These are phyloP conservation scores for Myathropa florea DNA, from an alignment of 2,888 invertebrate species.

Conservation along the genomic window DNA sequence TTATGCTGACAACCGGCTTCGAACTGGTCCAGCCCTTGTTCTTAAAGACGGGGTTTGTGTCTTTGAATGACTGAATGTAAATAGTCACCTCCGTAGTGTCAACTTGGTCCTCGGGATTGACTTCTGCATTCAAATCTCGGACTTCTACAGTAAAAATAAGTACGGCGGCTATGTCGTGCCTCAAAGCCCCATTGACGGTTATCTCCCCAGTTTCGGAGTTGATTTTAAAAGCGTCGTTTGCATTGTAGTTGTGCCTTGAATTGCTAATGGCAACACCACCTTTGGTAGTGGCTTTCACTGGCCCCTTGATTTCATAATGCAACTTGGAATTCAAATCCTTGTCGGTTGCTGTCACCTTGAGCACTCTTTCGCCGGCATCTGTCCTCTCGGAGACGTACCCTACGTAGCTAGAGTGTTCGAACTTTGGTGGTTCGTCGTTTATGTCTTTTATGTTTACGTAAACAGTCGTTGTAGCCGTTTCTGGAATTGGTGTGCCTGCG, in stretches of 20 bases:
- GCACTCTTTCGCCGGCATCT: conserved; percentile 83
- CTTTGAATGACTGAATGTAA: conserved; percentile 89
- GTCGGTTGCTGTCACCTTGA: conserved; percentile 86
- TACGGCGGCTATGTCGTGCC: conserved; percentile 88
- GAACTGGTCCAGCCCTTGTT: conserved; percentile 88
- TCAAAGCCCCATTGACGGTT: conserved; percentile 84
- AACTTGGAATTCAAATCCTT: conserved; percentile 87
- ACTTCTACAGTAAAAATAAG: conserved; percentile 88
- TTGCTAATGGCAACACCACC: conserved; percentile 86
- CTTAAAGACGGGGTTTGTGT: conserved; percentile 88
- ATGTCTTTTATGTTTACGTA: conserved; percentile 88
- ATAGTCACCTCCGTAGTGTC: conserved; percentile 87
- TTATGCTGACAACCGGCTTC: conserved; percentile 85
- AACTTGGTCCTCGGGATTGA: conserved; percentile 84
- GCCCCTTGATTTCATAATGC: conserved; percentile 86
- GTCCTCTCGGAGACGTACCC: conserved; percentile 88
- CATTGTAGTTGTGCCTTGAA: conserved; percentile 84
- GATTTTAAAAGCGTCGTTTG: conserved; percentile 86
- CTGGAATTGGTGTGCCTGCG: conserved; percentile 87
- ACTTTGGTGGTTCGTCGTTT: conserved; percentile 91
- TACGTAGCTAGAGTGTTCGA: conserved; percentile 84
- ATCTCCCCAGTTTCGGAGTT: conserved; percentile 87
- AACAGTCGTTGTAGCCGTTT: conserved; percentile 89
- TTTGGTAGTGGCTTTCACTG: conserved; percentile 87
- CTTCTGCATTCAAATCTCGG: conserved; percentile 86